Evolutionary conservation across 2,888 invertebrate species (phyloP), one percentile per base, ranked within the genome.

Genomic region (Hemistola chrysoprasaria): DNA sequence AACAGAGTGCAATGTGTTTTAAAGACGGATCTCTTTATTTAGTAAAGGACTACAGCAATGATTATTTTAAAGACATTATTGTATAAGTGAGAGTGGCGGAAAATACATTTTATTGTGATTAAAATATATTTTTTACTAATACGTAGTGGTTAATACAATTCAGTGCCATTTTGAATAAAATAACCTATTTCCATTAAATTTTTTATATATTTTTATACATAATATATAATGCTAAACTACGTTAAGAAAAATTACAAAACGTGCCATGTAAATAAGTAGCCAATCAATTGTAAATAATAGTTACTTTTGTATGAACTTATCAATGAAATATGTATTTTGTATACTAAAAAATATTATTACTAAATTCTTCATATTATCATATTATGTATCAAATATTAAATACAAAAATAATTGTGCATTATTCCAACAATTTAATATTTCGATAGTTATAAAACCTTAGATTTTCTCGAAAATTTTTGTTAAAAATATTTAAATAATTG

Each of bases 181-280:
- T 11, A 47, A 40, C 42, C 10, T 39, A 43, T 39, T 33, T 35
- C 11, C 27, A 31, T 24, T 33, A 35, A 26, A 27, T 23, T 38
- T 37, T 37, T 32, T 27, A 37, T 44, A 41, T 32, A 11, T 32
- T 43, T 40, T 35, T 33, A 40, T 9, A 39, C 21, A 5, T 24
- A 37, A 11, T 36, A 26, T 36, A 32, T 3, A 11, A 6, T 8
- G 27, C 23, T 20, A 9, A 28, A 27, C 8, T 8, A 37, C 8
- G 22, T 3, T 30, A 25, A 11, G 24, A 22, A 36, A 41, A 45
- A 41, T 38, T 26, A 39, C 72, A 72, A 72, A 61, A 72, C 67
- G 85, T 86, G 86, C 86, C 86, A 86, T 86, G 80, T 83, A 79
- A 68, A 78, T 79, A 78, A 73, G 63, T 71, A 65, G 57, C 49